phyloP scores from a whole-genome alignment of 1,140 invertebrate species.

The Heliconius eleuchia region DNA sequence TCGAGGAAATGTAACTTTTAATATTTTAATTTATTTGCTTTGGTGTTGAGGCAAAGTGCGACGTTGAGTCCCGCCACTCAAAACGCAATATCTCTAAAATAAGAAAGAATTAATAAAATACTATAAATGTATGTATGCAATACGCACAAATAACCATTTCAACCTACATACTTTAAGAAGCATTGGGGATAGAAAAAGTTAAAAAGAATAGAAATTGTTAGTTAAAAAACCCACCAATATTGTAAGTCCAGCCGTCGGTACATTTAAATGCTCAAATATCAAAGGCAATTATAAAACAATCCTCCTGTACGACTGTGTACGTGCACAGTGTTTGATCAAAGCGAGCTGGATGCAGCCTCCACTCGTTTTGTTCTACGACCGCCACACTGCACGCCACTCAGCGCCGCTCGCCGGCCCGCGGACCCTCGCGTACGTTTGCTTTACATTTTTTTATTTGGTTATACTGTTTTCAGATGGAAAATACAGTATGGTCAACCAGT shows the following conservation, averaged over 20 bases:
- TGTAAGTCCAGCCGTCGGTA: background rate
- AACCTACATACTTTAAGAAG: background rate
- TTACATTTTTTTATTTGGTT: background rate
- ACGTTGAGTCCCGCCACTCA: no score
- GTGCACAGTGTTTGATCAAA: conserved; percentile 2
- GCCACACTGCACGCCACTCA: background rate
- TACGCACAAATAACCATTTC: background rate
- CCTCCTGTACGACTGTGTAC: background rate
- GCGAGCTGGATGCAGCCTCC: background rate
- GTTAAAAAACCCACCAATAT: background rate
- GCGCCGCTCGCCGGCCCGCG: background rate
- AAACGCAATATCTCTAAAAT: no score
- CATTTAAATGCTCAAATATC: conserved; percentile 8
- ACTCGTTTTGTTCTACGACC: background rate
- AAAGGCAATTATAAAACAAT: conserved; percentile 15
- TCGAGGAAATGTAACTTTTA: no score
- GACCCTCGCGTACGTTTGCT: background rate
- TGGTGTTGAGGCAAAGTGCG: no score
- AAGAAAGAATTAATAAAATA: no score
- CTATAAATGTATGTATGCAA: background rate
- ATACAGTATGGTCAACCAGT: no score
- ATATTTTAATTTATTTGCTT: no score
- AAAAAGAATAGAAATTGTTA: background rate
- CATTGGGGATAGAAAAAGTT: background rate
- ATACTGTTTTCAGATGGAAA: background rate